A percentile compares a stretch with the other conserved stretches of the same genome.
phyloP scores from a whole-genome alignment of 2,113 vertebrate species.

The Myocastor coypus region DNA sequence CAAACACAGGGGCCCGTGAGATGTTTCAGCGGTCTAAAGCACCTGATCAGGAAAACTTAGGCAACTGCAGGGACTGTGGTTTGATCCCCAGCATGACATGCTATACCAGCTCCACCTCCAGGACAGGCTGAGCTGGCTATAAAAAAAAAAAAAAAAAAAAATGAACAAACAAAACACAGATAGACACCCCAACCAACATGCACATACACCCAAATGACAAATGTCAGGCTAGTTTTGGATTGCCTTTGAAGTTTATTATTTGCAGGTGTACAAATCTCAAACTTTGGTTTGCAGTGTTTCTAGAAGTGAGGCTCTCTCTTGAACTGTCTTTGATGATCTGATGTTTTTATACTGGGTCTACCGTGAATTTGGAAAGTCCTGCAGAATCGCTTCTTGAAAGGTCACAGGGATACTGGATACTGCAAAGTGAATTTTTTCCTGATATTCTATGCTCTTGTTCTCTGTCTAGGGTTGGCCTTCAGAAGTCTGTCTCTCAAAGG shows the following conservation, averaged over 20 bases:
- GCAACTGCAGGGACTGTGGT: too few species aligned
- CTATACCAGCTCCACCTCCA: too few species aligned
- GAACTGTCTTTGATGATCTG: conserved; percentile 65
- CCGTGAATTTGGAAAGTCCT: conserved; percentile 55
- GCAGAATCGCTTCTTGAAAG: conserved; percentile 48
- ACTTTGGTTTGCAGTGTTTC: conserved; percentile 59
- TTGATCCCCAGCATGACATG: too few species aligned
- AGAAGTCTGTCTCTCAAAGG: conserved; percentile 23
- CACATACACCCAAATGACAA: conserved; percentile 8
- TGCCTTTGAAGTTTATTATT: conserved; percentile 77
- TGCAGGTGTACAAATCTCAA: conserved; percentile 67
- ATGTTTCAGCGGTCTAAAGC: too few species aligned
- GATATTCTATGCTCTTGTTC: conserved; percentile 39
- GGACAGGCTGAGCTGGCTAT: too few species aligned
- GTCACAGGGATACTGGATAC: conserved; percentile 1
- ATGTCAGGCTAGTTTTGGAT: conserved; percentile 41
- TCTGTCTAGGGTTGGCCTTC: background rate
- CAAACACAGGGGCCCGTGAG: background rate
- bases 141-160: too few species aligned
- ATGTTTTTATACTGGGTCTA: conserved; percentile 50
- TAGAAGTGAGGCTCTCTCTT: conserved; percentile 52
- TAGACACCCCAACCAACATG: background rate
- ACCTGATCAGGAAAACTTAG: too few species aligned
- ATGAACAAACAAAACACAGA: conserved; percentile 31
- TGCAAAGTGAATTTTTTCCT: conserved; percentile 37